Evolutionary conservation across 2,113 vertebrate species (phyloP).

Genomic region (Coreoperca whiteheadi): DNA sequence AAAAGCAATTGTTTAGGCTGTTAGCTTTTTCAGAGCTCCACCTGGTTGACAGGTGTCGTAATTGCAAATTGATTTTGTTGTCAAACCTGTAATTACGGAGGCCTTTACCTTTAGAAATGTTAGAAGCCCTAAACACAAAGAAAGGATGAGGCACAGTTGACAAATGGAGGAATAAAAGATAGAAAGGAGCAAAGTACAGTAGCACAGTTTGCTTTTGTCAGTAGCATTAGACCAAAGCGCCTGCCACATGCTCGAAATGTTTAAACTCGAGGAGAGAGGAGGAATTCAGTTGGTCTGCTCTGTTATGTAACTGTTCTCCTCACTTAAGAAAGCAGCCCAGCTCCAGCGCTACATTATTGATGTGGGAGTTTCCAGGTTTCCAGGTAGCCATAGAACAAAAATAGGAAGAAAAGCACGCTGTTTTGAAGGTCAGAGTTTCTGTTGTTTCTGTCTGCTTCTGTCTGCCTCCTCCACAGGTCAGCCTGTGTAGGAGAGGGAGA

Average conservation of each 20-base stretch:
- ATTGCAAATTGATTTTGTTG: constrained; percentile 77
- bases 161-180: constrained; percentile 16
- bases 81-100: constrained; percentile 64
- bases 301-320: constrained; percentile 74
- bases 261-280: constrained; percentile 45
- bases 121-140: constrained; percentile 34
- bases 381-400: constrained; percentile 64
- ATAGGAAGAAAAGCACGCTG: constrained; percentile 43
- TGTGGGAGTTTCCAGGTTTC: constrained; percentile 78
- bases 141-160: background rate
- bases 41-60: constrained; percentile 65
- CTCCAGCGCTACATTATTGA: constrained; percentile 76
- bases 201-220: constrained; percentile 37
- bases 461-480: constrained; percentile 46
- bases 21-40: constrained; percentile 48
- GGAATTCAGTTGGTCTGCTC: constrained; percentile 46
- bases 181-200: constrained; percentile 24
- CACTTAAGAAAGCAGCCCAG: constrained; percentile 45
- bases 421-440: constrained; percentile 61
- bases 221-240: constrained; percentile 24
- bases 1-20: constrained; percentile 39
- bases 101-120: constrained; percentile 54
- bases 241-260: constrained; percentile 38
- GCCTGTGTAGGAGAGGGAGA: constrained; percentile 30
- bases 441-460: constrained; percentile 59